Conservation (phyloP, 2,113 vertebrate genomes). For the Hipposideros armiger region DNA sequence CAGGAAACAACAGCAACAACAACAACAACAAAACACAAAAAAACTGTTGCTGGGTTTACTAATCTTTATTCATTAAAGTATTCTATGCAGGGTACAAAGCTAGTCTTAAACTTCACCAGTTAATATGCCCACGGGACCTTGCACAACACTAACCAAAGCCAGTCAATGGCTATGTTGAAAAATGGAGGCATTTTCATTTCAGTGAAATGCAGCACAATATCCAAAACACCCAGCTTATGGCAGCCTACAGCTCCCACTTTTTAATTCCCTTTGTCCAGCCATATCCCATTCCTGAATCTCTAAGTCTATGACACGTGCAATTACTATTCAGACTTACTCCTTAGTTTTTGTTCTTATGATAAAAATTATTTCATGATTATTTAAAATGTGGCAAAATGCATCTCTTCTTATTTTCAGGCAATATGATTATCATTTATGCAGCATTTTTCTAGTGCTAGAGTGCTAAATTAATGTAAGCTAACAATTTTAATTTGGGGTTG, state of each 20-base stretch:
- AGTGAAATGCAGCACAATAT: neutral
- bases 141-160: neutral
- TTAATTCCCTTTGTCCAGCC: neutral
- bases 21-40: neutral
- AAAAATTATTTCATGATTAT: neutral
- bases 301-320: neutral
- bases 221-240: neutral
- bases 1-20: neutral
- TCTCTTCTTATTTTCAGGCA: neutral
- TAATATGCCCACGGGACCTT: neutral
- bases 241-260: rapidly evolving
- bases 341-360: neutral
- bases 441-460: neutral
- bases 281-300: neutral
- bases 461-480: neutral
- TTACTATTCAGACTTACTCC: neutral
- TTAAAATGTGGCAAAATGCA: neutral
- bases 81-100: neutral
- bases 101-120: neutral
- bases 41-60: neutral
- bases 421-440: neutral
- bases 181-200: neutral
- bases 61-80: neutral
- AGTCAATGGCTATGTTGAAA: neutral
- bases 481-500: neutral